Conservation (phyloP, 1,140 invertebrate genomes). For the Nasonia vitripennis region DNA sequence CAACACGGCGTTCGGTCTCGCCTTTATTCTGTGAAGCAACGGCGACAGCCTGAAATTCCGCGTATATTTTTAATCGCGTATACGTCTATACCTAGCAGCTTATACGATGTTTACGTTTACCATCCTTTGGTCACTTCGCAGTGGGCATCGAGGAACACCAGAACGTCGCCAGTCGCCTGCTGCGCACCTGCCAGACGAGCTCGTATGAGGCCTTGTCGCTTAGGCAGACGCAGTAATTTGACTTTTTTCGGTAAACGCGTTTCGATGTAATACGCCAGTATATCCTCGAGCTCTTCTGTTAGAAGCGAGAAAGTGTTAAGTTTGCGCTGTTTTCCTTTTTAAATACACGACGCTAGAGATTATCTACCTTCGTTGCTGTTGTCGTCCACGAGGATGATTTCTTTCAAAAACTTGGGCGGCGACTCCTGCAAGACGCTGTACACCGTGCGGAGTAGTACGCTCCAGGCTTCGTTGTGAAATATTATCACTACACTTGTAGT, state of each 20-base stretch:
- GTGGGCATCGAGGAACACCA: constrained; percentile 97
- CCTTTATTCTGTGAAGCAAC: constrained; percentile 86
- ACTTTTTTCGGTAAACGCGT: constrained; percentile 82
- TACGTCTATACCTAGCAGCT: background rate
- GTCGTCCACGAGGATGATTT: constrained; percentile 96
- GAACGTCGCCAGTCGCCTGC: constrained; percentile 85
- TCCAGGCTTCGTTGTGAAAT: constrained; percentile 95
- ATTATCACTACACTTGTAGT: constrained; percentile 92
- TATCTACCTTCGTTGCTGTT: constrained; percentile 81
- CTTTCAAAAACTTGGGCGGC: constrained; percentile 87
- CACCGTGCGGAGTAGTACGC: constrained; percentile 89
- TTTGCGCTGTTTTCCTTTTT: background rate
- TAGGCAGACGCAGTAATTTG: constrained; percentile 83
- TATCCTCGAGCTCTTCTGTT: constrained; percentile 83
- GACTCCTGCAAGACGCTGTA: constrained; percentile 90
- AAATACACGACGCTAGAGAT: too few relatives aligned
- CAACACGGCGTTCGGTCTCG: constrained; percentile 85
- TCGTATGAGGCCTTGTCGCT: constrained; percentile 88
- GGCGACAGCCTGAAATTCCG: constrained; percentile 82
- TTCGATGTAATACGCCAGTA: constrained; percentile 85
- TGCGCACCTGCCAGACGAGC: constrained; percentile 89
- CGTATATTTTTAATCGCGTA: background rate
- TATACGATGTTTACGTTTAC: constrained; percentile 67
- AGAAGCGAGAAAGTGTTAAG: constrained; percentile 71
- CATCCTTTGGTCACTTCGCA: constrained; percentile 89